Evolutionary conservation across 1,140 invertebrate species (phyloP), one percentile per base, ranked within the genome.

Genomic region (Zaprionus davidi): DNA sequence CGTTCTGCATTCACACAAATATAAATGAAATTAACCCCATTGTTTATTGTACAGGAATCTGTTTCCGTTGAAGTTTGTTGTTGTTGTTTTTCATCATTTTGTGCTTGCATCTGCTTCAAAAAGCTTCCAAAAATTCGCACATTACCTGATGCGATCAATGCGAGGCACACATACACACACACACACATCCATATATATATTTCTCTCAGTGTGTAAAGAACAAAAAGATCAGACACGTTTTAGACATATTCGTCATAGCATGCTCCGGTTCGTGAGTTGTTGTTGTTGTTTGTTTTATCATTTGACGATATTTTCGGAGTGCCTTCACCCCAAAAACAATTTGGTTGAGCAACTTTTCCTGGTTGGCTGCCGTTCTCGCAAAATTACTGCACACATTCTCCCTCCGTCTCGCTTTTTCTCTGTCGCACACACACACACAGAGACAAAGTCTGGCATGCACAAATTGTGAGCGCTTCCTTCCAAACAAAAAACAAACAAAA

Each of bases 281-380:
- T 67, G 56, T 72, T 79, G 65, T 53, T 73, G 83, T 80, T 83
- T 79, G 79, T 77, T 86, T 87, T 81, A 90, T 84, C 84, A 88
- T 87, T 87, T 87, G 84, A 84, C 84, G 84, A 90, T 90, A 88
- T 87, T 83, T 82, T 90, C 78, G 78, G 78, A 87, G 84, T 87
- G 78, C 84, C 84, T 87, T 87, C 84, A 87, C 84, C 84, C 84
- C 84, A 64, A 76, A 76, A 78, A 64, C 49, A 69, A 53, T 55
- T 65, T 60, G 56, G 20, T 71, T 70, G 74, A 81, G 78, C 83
- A 87, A 88, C 84, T 87, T 87, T 87, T 87, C 85, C 84, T 84
- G 84, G 84, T 87, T 77, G 67, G 60, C 62, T 76, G 56, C 24
- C 73, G 55, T 46, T 46, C 75, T 46, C 60, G 67, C 36, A 60